Conservation (phyloP, 2,113 vertebrate species). For the Phalacrocorax brasilianus region DNA sequence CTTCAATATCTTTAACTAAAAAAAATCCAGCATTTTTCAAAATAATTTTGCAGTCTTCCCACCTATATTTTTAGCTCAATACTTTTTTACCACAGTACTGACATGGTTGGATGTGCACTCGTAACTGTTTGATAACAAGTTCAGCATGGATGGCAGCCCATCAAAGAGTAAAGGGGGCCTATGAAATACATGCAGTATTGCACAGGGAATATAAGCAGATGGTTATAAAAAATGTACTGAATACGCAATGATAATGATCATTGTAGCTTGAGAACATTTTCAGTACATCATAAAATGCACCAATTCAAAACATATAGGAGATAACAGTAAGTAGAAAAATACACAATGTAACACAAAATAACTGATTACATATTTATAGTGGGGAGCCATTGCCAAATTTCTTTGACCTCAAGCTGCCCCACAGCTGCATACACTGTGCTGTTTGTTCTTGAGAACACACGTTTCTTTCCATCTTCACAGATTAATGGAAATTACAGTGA, state of each 20-base stretch:
- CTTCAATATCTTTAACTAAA: not conserved
- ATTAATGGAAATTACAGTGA: slow-evolving; percentile 3
- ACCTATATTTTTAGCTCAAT: not conserved
- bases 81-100: not conserved
- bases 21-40: not conserved
- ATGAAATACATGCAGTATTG: not conserved
- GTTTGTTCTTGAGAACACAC: not conserved
- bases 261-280: not conserved
- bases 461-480: not conserved
- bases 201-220: not conserved
- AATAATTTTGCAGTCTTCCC: not conserved
- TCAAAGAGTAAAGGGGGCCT: not conserved
- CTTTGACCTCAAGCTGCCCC: not conserved
- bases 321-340: not conserved
- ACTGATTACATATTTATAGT: not conserved
- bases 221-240: not conserved
- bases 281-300: not conserved
- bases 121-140: not conserved
- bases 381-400: not conserved
- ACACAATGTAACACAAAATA: not conserved
- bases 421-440: not conserved
- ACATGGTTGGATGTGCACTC: not conserved
- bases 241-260: not conserved
- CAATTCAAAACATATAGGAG: not conserved
- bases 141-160: not conserved